Evolutionary conservation across 2,797 vertebrate genomes (phyloP).

Genomic region (Notolepis coatsorum): DNA sequence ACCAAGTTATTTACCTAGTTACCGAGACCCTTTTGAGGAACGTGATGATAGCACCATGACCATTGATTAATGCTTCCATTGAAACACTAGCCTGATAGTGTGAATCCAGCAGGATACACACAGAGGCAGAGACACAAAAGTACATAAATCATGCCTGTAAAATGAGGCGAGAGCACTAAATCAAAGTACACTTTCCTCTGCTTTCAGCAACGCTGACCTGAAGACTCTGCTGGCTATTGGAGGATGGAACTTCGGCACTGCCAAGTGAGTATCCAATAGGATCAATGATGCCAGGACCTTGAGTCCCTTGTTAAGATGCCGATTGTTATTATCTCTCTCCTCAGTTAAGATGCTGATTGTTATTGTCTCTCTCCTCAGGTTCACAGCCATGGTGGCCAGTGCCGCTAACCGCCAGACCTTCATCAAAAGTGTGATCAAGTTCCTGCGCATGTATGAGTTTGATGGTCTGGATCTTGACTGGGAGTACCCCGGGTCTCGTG

Average conservation of each 20-base stretch:
- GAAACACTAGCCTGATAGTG: too few species aligned
- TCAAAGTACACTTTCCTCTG: conserved; percentile 14
- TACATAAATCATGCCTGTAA: too few species aligned
- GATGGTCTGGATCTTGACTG: conserved; percentile 86
- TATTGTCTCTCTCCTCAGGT: conserved; percentile 65
- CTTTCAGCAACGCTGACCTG: conserved; percentile 77
- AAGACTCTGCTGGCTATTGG: conserved; percentile 87
- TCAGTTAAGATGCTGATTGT: conserved; percentile 27
- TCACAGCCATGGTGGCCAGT: conserved; percentile 78
- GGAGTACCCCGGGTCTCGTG: conserved; percentile 78
- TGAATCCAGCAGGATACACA: background rate
- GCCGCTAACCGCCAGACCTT: conserved; percentile 76
- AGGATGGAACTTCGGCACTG: conserved; percentile 82
- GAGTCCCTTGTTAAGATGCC: too few species aligned
- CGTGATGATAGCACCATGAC: too few species aligned
- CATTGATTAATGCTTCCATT: too few species aligned
- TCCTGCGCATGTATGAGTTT: conserved; percentile 79
- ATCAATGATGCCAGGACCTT: background rate
- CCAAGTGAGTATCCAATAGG: conserved; percentile 52
- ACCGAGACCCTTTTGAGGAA: background rate
- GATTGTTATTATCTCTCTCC: background rate
- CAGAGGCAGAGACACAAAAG: background rate
- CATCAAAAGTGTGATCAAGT: conserved; percentile 76
- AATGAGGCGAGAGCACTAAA: background rate
- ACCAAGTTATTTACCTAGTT: too few species aligned